Evolutionary conservation across 2,888 invertebrate genomes (phyloP), one percentile per base, ranked within the genome.

Genomic region (Melanotus villosus): DNA sequence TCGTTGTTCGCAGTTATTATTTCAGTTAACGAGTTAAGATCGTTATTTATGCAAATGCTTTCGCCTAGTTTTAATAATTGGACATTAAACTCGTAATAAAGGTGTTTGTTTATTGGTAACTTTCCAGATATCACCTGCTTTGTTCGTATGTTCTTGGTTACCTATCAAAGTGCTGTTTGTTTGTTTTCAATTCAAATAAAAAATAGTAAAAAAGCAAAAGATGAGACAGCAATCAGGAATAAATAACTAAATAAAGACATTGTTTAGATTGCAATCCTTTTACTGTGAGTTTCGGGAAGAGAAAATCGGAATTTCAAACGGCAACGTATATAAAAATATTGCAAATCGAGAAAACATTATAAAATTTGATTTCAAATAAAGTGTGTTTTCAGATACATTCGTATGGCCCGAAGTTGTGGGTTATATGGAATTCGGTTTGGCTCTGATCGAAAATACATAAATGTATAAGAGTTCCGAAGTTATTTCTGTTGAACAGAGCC

Each of bases 371-470:
- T 67, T 57, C 52, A 47, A 67, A 62, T 50, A 62, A 67, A 67
- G 60, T 47, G 62, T 60, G 66, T 66, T 58, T 65, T 65, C 50
- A 52, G 41, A 67, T 62, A 62, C 50, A 57, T 45, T 62, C 62
- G 43, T 54, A 57, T 62, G 52, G 67, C 67, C 62, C 36, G 43
- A 52, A 66, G 66, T 60, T 60, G 66, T 56, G 60, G 34, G 59
- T 52, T 66, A 59, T 66, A 65, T 52, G 32, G 58, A 67, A 67
- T 57, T 68, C 68, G 56, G 19, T 62, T 68, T 63, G 58, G 68
- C 60, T 67, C 65, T 64, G 68, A 68, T 68, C 68, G 68, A 68
- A 68, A 68, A 68, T 68, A 68, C 68, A 68, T 68, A 68, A 68
- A 68, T 68, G 68, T 64, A 68, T 68, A 68, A 68, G 68, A 66